Evolutionary conservation across 2,888 invertebrate species (phyloP).

Genomic region (Rhingia campestris): DNA sequence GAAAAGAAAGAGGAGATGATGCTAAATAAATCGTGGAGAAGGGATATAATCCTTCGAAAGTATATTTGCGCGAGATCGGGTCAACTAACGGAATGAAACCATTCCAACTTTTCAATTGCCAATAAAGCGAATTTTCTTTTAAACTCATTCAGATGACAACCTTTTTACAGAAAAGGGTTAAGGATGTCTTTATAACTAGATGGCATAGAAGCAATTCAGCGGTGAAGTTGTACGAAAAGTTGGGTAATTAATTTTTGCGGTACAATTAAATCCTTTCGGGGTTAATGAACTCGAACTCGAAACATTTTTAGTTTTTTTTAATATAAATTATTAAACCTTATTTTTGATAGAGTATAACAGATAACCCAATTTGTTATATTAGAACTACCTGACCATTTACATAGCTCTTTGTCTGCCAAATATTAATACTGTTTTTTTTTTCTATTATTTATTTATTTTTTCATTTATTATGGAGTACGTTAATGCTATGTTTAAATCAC

Average conservation of each 20-base stretch:
- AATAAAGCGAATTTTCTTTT: constrained; percentile 22
- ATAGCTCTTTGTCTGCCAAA: too few species aligned
- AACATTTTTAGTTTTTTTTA: too few species aligned
- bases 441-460: too few species aligned
- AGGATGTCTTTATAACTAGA: constrained; percentile 14
- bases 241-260: background rate
- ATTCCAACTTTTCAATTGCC: constrained; percentile 49
- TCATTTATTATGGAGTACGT: too few species aligned
- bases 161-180: constrained; percentile 1
- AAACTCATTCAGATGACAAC: background rate
- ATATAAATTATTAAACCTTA: too few species aligned
- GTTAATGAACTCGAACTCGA: background rate
- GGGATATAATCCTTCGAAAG: constrained; percentile 4
- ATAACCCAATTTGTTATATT: too few species aligned
- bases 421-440: too few species aligned
- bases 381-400: too few species aligned
- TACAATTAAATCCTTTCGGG: background rate
- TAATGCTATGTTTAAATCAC: too few species aligned
- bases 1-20: background rate
- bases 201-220: background rate
- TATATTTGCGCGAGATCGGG: constrained; percentile 5
- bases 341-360: too few species aligned
- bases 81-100: constrained; percentile 19
- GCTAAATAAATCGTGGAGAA: constrained; percentile 2
- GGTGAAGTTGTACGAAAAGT: background rate